Percentiles rank a stretch among this genome's conserved stretches.
These are phyloP conservation scores for Drosophila neonasuta DNA, from an alignment of 2,888 invertebrate species.

Conservation along the genomic window DNA sequence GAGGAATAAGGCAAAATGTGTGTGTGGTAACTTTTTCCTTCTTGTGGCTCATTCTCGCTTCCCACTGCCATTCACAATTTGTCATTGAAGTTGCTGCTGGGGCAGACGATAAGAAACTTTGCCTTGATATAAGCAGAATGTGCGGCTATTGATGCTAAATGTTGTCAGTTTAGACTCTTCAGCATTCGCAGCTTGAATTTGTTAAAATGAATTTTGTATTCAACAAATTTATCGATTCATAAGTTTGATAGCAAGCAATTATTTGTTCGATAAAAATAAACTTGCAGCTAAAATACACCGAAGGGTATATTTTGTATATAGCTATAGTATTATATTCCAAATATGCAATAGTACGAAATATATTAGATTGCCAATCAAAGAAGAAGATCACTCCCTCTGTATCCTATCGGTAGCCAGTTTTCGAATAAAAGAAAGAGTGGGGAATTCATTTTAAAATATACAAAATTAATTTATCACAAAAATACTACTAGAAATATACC, in stretches of 20 bases:
- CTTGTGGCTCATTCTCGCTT: slow-evolving; percentile 18
- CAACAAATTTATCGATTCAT: slow-evolving; percentile 6
- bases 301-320: too few relatives aligned
- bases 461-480: too few relatives aligned
- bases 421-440: too few relatives aligned
- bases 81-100: slow-evolving; percentile 73
- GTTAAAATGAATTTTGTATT: slow-evolving; percentile 3
- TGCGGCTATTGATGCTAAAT: slow-evolving; percentile 65
- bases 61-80: slow-evolving; percentile 62
- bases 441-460: too few relatives aligned
- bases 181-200: slow-evolving; percentile 28
- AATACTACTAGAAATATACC: too few relatives aligned
- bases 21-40: slow-evolving; percentile 44
- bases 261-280: too few relatives aligned
- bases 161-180: slow-evolving; percentile 48
- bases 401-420: too few relatives aligned
- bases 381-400: too few relatives aligned
- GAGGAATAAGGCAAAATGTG: slow-evolving; percentile 32
- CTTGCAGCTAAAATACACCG: too few relatives aligned
- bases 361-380: too few relatives aligned
- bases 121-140: slow-evolving; percentile 65
- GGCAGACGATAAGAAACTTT: slow-evolving; percentile 72
- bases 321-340: too few relatives aligned
- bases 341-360: too few relatives aligned
- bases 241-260: background rate